Base-by-base conservation (phyloP, 2,888 invertebrate species). In the Phlogophora meticulosa region DNA sequence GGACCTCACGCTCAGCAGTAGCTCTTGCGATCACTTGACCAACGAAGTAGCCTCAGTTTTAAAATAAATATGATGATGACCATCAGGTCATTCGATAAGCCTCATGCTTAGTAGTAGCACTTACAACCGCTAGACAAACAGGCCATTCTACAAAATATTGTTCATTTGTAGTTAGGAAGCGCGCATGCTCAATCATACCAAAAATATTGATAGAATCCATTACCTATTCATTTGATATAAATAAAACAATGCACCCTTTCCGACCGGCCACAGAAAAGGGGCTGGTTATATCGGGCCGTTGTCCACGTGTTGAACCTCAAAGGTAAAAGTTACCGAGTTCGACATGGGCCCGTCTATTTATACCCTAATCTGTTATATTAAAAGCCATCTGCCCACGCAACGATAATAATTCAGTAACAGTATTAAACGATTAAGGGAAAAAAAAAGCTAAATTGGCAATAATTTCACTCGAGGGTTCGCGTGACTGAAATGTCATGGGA, bases 401-500 rank as follows among this genome's bases (percentile, higher is more conserved):
- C 24, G 46, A 48, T 48, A 72, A 59, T 60, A 74, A 64, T 72
- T 59, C 22, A 48, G 43, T 60, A 60, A 59, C 58, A 38, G 59
- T 66, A 66, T 75, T 72, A 78, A 78, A 76, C 43, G 79, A 78
- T 68, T 78, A 58, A 43, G 42, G 56, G 5, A 17, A 57, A 56
- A 28, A n/a, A 74, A 57, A 57, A 15, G 45, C 42, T 58, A 67
- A 67, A 56, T 59, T 45, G 55, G 61, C 79, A 62, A 75, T 76
- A 76, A 63, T 63, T 56, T 64, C 43, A 38, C 72, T 77, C 22
- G 32, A 52, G 42, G 45, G 53, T 20, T 69, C 11, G 80, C 80
- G 80, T 81, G 80, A 65, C 64, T 17, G 9, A 56, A 80, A 74
- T 65, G 49, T 61, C 72, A 58, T 53, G 72, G 74, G 83, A 58